Evolutionary conservation across 2,888 invertebrate genomes (phyloP).

Genomic region (Dolomedes plantarius): DNA sequence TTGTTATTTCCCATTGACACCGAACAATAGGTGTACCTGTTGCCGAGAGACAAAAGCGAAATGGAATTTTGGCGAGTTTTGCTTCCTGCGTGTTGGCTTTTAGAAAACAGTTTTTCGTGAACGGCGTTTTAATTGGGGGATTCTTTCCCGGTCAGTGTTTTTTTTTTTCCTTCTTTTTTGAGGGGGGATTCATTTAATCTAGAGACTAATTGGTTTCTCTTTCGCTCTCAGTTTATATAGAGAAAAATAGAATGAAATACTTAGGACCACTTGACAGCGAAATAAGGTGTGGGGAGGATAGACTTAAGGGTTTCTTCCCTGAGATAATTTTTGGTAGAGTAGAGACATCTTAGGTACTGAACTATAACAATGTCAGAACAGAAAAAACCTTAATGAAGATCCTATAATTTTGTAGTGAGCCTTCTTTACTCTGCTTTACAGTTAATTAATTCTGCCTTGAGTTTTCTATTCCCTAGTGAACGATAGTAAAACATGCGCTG

Average conservation of each 20-base stretch:
- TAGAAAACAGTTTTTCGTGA: constrained; percentile 22
- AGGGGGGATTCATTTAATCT: neutral
- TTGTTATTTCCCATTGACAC: constrained; percentile 20
- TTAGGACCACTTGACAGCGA: neutral
- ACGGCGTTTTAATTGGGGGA: constrained; percentile 34
- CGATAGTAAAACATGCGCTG: too few relatives aligned
- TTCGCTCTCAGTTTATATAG: neutral
- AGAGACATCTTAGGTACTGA: too few relatives aligned
- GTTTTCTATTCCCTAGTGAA: too few relatives aligned
- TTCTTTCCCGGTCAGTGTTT: neutral
- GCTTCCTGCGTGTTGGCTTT: constrained; percentile 16
- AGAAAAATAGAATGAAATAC: neutral
- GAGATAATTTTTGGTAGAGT: too few relatives aligned
- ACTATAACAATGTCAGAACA: too few relatives aligned
- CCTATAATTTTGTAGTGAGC: too few relatives aligned
- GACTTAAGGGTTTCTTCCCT: too few relatives aligned
- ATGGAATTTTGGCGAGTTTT: constrained; percentile 28
- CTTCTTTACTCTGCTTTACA: too few relatives aligned
- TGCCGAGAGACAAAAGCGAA: constrained; percentile 37
- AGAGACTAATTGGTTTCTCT: constrained; percentile 1
- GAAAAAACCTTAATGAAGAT: too few relatives aligned
- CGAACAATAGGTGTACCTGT: constrained; percentile 20
- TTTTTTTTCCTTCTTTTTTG: neutral
- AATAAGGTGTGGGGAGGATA: too few relatives aligned
- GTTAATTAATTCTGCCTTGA: too few relatives aligned